Evolutionary conservation across 2,797 vertebrate species (phyloP), one percentile per base, ranked within the genome.

Genomic region (Bovichtus diacanthus): DNA sequence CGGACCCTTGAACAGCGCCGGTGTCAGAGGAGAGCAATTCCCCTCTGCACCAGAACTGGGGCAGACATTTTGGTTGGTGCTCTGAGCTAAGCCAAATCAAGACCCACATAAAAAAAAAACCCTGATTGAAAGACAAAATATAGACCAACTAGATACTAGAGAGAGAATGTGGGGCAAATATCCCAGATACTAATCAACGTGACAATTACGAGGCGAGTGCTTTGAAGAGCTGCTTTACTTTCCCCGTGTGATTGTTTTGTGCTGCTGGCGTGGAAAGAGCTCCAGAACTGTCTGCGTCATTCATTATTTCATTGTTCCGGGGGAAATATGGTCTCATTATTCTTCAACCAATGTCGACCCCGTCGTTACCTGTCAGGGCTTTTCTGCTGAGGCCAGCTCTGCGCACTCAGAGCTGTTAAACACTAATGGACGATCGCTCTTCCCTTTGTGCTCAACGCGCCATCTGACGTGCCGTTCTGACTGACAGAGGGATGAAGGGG

Each of bases 351-450:
- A 36, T 74, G 82, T 87, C 85, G 72, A 84, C 77, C 74, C 74
- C 58, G 70, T 65, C 58, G 84, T 88, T 72, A 86, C 88, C 87
- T 89, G 88, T 92, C 92, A 90, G 83, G 15, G 13, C 53, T 77
- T 93, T 69, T 91, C 62, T 82, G 92, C 94, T 90, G 92, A 94
- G 80, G 70, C 85, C 67, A 82, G 89, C 82, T 66, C 56, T 10
- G 68, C 55, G n/a, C 75, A 66, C 85, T 67, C 21, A 47, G 55
- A 87, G 84, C 86, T 81, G 84, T 90, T 91, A 74, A 91, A 89
- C 87, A 68, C 76, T 91, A 92, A 94, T 91, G 86, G 90, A 91
- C 89, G 73, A 89, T 90, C 78, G 68, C 80, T 83, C 88, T 88
- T 87, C 71, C 72, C 80, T 81, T 71, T 88, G 78, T 80, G 77